A percentile compares a stretch with the other conserved stretches of the same genome.
These are phyloP conservation scores for Tribolium freemani DNA, from an alignment of 2,888 invertebrate species.

Conservation along the genomic window DNA sequence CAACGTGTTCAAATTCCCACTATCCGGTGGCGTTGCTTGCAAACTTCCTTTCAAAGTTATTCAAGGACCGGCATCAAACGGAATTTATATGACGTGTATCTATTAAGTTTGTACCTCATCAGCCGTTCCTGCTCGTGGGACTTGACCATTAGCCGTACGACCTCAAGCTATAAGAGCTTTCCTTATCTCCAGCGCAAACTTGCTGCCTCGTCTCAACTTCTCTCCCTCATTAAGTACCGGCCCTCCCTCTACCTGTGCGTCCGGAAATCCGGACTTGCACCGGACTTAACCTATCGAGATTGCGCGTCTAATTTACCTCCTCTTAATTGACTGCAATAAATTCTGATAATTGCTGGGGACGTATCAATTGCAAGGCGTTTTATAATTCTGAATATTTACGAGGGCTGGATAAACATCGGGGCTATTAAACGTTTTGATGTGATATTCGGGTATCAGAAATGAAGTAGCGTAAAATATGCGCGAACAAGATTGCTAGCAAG, in stretches of 20 bases:
- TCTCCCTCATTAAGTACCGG: background rate
- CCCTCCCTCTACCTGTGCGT: conserved; percentile 20
- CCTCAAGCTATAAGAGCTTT: conserved; percentile 27
- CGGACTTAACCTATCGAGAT: conserved; percentile 27
- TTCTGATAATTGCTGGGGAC: background rate
- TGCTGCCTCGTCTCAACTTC: conserved; percentile 10
- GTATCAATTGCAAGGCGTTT: no score
- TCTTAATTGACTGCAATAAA: background rate
- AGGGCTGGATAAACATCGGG: conserved; percentile 11
- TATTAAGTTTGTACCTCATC: conserved; percentile 49
- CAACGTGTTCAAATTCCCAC: conserved; percentile 44
- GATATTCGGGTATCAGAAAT: conserved; percentile 26
- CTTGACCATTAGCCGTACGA: conserved; percentile 30
- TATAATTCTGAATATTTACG: conserved; percentile 17
- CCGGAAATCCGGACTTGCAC: conserved; percentile 27
- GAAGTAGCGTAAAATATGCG: conserved; percentile 34
- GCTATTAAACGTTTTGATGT: conserved; percentile 22
- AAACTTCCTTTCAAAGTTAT: conserved; percentile 48
- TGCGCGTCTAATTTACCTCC: conserved; percentile 13
- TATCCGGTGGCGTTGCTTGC: conserved; percentile 32
- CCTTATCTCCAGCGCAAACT: conserved; percentile 17
- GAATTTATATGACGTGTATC: conserved; percentile 52
- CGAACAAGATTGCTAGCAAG: conserved; percentile 33
- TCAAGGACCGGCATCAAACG: conserved; percentile 49
- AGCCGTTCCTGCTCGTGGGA: conserved; percentile 26